Base-by-base conservation (phyloP, 2,797 vertebrate genomes). In the Margarornis squamiger region DNA sequence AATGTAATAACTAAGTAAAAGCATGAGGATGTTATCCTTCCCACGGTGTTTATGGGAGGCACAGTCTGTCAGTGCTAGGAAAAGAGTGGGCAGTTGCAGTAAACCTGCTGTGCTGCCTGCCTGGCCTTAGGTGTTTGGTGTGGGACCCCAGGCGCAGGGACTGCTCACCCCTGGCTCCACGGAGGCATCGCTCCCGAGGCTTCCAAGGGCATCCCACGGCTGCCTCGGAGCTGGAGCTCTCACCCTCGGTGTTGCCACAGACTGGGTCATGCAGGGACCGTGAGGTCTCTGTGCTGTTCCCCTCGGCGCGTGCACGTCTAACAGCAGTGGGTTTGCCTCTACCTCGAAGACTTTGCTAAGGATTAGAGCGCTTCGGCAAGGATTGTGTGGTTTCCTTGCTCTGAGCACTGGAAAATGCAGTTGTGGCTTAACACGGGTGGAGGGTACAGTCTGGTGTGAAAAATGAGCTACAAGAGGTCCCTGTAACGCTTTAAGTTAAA, bases 231-330 rank as follows among this genome's bases (percentile, higher is more conserved):
- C 52, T 12, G 0, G 26, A 20, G 55, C 81, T 58, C 26, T 34
- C 4, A 0, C 19, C 32, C 24, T 8, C 3, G 1, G 21, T 10
- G 5, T 34, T 2, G 1, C 58, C 32, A 1, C 1, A 0, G 65
- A 26, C 24, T 15, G 6, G 39, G 3, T 27, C 12, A 41, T 0
- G 0, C 5, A 1, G 48, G 16, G 15, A 38, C 54, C 4, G 12
- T 36, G 76, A 30, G 51, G 52, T 67, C 39, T 43, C 39, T 0
- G 48, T 8, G 65, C 82, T 27, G 0, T 38, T 45, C 51, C 54
- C 18, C 3, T 8, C 7, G 48, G 68, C 20, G 3, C 4, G 55
- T 1, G 29, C 48, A 0, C n/a, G 0, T 79, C 71, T 9, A 7
- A 18, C 48, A 3, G 67, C 67, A 26, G 52, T 4, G 67, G 73